phyloP scores from a whole-genome alignment of 2,797 vertebrate species.

The Tapirus indicus region DNA sequence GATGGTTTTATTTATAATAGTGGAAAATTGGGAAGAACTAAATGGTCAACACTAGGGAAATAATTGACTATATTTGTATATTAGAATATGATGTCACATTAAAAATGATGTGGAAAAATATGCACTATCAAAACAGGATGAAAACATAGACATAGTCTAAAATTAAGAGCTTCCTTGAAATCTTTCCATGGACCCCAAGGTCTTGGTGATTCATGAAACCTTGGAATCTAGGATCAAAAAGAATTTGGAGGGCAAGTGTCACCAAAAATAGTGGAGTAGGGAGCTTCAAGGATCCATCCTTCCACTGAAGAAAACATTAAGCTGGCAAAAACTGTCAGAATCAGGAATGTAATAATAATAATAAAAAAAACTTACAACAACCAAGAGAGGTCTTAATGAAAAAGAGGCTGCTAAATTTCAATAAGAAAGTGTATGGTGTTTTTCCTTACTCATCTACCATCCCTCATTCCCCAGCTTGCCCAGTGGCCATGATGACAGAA shows the following conservation, averaged over 20 bases:
- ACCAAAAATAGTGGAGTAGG: neutral
- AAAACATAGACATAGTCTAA: neutral
- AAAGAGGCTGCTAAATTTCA: neutral
- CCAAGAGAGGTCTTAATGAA: neutral
- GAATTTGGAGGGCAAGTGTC: neutral
- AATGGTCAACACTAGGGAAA: neutral
- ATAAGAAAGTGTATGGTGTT: neutral
- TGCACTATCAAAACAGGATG: neutral
- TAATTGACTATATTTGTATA: neutral
- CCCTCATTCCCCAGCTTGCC: neutral
- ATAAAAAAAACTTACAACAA: neutral
- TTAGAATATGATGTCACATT: neutral
- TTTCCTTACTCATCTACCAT: neutral
- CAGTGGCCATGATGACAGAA: no score
- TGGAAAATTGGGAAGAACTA: neutral
- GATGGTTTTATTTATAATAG: neutral
- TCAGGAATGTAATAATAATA: neutral
- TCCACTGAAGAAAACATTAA: neutral
- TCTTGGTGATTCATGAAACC: neutral
- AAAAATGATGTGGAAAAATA: neutral
- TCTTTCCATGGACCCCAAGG: neutral
- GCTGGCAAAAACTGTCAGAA: neutral
- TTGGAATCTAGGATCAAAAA: neutral
- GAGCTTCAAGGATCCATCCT: neutral
- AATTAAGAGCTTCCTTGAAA: neutral